A percentile compares a stretch with the other conserved stretches of the same genome.
These are phyloP conservation scores for Neogobius melanostomus DNA, from an alignment of 2,113 vertebrate genomes.

Conservation along the genomic window DNA sequence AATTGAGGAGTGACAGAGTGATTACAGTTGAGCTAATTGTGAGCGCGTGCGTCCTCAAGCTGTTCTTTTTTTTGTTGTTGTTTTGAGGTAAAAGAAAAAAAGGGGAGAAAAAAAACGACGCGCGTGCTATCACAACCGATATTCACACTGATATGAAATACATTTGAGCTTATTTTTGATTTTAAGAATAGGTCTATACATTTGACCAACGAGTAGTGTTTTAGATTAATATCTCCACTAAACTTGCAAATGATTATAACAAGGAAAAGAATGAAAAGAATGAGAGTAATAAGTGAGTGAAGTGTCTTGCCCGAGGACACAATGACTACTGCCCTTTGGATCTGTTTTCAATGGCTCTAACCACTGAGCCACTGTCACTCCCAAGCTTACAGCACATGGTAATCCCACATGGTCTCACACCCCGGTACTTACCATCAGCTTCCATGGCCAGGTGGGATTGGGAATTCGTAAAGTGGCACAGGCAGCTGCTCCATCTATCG, in stretches of 20 bases:
- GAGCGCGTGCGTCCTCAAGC: conserved; percentile 9
- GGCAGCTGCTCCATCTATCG: too few relatives aligned
- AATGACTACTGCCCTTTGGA: too few relatives aligned
- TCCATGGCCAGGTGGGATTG: too few relatives aligned
- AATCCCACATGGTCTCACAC: too few relatives aligned
- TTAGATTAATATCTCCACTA: not conserved
- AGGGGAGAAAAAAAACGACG: not conserved
- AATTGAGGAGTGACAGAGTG: conserved; percentile 29
- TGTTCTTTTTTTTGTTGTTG: not conserved
- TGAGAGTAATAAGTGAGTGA: too few relatives aligned
- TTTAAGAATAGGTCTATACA: not conserved
- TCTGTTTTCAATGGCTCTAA: too few relatives aligned
- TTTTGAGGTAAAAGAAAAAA: not conserved
- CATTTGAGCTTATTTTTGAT: not conserved
- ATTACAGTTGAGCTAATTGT: conserved; percentile 15
- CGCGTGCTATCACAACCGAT: not conserved
- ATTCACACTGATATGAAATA: not conserved
- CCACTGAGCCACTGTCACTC: too few relatives aligned
- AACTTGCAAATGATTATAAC: not conserved
- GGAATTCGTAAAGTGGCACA: too few relatives aligned
- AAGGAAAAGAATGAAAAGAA: too few relatives aligned
- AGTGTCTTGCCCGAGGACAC: too few relatives aligned
- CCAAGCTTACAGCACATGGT: too few relatives aligned
- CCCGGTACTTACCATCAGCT: too few relatives aligned
- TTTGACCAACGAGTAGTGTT: not conserved